These are phyloP conservation scores for Siphlonurus alternatus DNA, from an alignment of 2,888 invertebrate genomes.

Conservation along the genomic window DNA sequence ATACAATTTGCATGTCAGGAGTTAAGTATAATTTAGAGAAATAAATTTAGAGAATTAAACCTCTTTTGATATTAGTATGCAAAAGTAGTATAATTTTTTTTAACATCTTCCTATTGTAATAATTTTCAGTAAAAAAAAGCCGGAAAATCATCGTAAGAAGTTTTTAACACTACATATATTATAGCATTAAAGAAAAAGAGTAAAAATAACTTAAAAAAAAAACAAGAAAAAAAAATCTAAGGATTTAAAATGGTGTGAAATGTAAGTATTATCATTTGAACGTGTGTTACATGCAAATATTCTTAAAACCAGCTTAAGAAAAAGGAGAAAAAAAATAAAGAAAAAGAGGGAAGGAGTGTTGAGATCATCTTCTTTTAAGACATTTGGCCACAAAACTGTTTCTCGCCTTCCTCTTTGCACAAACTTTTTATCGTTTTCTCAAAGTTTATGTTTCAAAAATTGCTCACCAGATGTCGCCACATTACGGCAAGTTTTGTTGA, in stretches of 20 bases:
- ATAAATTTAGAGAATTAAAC: too few relatives aligned
- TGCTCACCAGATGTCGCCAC: not conserved
- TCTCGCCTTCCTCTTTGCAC: not conserved
- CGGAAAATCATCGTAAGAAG: not conserved
- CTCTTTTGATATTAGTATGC: too few relatives aligned
- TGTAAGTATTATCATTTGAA: not conserved
- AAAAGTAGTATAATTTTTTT: too few relatives aligned
- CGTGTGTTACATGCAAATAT: not conserved
- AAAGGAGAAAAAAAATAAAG: too few relatives aligned
- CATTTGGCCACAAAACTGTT: too few relatives aligned
- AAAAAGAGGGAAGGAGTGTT: too few relatives aligned
- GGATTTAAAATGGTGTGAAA: not conserved
- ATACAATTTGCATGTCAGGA: too few relatives aligned
- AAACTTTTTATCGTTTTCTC: not conserved
- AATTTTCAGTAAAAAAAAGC: too few relatives aligned
- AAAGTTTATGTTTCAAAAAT: not conserved
- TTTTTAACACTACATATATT: not conserved
- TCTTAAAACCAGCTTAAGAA: not conserved
- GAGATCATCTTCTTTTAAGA: not conserved
- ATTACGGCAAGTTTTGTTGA: not conserved
- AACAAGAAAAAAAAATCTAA: not conserved
- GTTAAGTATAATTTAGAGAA: too few relatives aligned
- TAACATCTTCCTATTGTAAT: too few relatives aligned
- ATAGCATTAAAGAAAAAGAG: not conserved
- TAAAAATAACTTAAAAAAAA: not conserved